Conservation (phyloP, 2,888 invertebrate species). For the Eupithecia subumbrata region DNA sequence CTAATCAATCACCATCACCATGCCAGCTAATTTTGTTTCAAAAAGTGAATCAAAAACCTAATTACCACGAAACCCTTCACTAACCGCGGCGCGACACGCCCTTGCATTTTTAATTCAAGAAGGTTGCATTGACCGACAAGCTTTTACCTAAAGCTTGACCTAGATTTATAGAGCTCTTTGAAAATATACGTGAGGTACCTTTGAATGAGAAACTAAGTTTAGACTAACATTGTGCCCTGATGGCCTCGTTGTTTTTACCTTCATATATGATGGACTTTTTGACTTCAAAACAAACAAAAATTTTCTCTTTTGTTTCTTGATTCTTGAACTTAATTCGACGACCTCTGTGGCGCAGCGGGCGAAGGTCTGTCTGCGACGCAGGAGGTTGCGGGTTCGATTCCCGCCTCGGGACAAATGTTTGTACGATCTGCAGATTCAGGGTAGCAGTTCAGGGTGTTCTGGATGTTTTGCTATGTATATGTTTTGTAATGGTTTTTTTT, state of each 20-base stretch:
- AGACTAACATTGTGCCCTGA: neutral
- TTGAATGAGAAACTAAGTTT: neutral
- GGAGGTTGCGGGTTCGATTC: too few species aligned
- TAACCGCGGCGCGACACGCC: neutral
- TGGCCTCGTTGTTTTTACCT: neutral
- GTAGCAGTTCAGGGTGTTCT: too few species aligned
- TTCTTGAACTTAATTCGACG: too few species aligned
- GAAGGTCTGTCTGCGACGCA: too few species aligned
- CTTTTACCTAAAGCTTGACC: neutral
- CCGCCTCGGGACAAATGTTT: too few species aligned
- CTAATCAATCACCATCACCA: too few species aligned
- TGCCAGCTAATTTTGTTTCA: neutral
- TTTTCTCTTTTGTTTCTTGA: too few species aligned
- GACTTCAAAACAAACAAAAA: neutral
- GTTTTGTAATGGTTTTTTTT: too few species aligned
- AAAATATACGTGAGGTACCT: neutral
- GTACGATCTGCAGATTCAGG: too few species aligned
- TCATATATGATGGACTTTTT: neutral
- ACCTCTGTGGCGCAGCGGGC: too few species aligned
- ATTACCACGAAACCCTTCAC: neutral
- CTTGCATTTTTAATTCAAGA: slow-evolving; percentile 1
- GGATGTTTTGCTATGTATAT: too few species aligned
- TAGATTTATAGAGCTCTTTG: neutral
- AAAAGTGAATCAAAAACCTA: neutral
- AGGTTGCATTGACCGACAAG: neutral